phyloP scores from a whole-genome alignment of 2,888 invertebrate species.

The Hybos culiciformis region DNA sequence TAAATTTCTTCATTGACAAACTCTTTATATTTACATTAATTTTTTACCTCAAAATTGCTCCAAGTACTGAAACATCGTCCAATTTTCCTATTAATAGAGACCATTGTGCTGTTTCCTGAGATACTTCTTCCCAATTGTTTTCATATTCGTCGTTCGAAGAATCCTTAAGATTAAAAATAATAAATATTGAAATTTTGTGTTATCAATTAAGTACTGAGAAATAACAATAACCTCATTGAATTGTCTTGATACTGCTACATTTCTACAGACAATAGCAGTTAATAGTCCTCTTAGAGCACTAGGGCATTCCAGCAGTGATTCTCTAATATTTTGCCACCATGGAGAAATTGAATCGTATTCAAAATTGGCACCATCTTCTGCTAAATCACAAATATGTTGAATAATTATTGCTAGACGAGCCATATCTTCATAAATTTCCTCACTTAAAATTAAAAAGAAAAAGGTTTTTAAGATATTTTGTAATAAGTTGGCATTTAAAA shows the following conservation, averaged over 20 bases:
- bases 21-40: conserved; percentile 14
- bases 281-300: conserved; percentile 67
- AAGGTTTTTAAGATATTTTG: neutral
- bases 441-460: conserved; percentile 17
- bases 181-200: neutral
- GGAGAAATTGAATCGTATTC: conserved; percentile 56
- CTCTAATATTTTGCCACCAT: conserved; percentile 73
- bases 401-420: conserved; percentile 52
- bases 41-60: conserved; percentile 45
- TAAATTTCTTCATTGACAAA: conserved; percentile 14
- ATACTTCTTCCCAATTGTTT: conserved; percentile 66
- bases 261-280: conserved; percentile 70
- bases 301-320: conserved; percentile 54
- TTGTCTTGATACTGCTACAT: conserved; percentile 40
- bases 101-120: conserved; percentile 78
- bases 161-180: neutral
- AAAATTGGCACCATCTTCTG: conserved; percentile 45
- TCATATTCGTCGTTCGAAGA: conserved; percentile 38
- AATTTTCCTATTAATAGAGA: conserved; percentile 73
- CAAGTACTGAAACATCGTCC: conserved; percentile 73
- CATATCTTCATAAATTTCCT: conserved; percentile 42
- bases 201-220: too few relatives aligned
- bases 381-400: conserved; percentile 48
- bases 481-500: conserved; percentile 3
- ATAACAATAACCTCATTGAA: neutral